These are phyloP conservation scores for Andrena hattorfiana DNA, from an alignment of 2,888 invertebrate genomes.

Conservation along the genomic window DNA sequence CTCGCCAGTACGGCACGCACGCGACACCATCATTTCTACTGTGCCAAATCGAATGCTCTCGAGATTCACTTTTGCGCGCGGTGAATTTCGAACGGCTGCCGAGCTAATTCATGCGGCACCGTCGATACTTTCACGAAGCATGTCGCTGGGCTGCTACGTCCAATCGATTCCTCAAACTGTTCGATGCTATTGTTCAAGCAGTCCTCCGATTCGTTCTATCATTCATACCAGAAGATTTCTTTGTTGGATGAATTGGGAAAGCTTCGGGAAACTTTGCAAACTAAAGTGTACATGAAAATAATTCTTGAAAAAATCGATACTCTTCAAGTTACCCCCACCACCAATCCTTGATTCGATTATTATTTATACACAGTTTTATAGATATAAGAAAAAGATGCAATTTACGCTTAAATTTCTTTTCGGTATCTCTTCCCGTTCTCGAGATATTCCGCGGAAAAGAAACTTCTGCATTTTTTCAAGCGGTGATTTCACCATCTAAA, in stretches of 20 bases:
- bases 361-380: too few relatives aligned
- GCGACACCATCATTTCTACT: slow-evolving; percentile 54
- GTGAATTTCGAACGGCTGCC: slow-evolving; percentile 57
- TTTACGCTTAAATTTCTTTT: too few relatives aligned
- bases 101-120: slow-evolving; percentile 55
- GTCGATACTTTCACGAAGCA: slow-evolving; percentile 55
- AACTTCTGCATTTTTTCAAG: too few relatives aligned
- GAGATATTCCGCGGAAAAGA: too few relatives aligned
- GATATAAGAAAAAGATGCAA: too few relatives aligned
- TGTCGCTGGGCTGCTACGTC: slow-evolving; percentile 19
- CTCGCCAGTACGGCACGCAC: slow-evolving; percentile 33
- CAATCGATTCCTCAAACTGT: slow-evolving; percentile 3
- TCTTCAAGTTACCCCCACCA: too few relatives aligned
- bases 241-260: not conserved
- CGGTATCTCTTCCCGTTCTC: too few relatives aligned
- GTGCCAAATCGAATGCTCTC: slow-evolving; percentile 49
- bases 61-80: slow-evolving; percentile 52
- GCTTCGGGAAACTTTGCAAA: not conserved
- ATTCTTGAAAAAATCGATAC: too few relatives aligned
- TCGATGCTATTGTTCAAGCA: too few relatives aligned
- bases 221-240: not conserved
- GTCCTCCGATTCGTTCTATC: not conserved
- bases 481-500: too few relatives aligned
- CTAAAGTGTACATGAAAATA: too few relatives aligned
- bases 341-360: too few relatives aligned